phyloP scores from a whole-genome alignment of 1,140 invertebrate genomes.

The Drosophila eugracilis region DNA sequence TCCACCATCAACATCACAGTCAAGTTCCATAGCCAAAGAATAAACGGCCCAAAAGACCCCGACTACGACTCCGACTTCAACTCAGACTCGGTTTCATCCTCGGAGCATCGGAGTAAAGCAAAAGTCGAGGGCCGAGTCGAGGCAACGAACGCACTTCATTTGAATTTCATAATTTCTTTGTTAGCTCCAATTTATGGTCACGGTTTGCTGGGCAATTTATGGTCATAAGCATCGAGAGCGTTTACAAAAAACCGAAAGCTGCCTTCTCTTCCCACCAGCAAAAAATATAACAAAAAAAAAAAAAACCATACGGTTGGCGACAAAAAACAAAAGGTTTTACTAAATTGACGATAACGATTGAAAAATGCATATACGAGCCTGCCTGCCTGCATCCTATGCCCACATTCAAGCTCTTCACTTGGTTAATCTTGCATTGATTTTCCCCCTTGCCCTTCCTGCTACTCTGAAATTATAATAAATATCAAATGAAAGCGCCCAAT shows the following conservation, averaged over 20 bases:
- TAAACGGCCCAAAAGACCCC: neutral
- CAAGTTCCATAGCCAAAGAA: constrained; percentile 3
- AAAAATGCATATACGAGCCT: constrained; percentile 59
- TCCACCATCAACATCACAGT: too few species aligned
- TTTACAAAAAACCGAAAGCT: constrained; percentile 58
- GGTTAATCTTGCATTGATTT: constrained; percentile 50
- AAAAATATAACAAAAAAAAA: neutral
- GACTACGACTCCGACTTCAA: neutral
- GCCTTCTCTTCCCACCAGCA: constrained; percentile 22
- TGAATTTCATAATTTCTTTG: constrained; percentile 84
- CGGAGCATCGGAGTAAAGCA: constrained; percentile 6
- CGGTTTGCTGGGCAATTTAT: constrained; percentile 82
- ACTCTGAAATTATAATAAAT: constrained; percentile 55
- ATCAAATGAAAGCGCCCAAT: constrained; percentile 44
- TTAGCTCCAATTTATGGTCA: constrained; percentile 84
- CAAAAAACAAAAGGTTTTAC: constrained; percentile 69
- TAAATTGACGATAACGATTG: constrained; percentile 81
- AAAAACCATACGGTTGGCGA: constrained; percentile 31
- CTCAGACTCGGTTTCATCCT: constrained; percentile 40
- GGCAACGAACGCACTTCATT: constrained; percentile 77
- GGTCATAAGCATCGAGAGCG: constrained; percentile 76
- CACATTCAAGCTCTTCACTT: constrained; percentile 29
- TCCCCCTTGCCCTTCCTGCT: too few species aligned
- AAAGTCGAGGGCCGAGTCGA: constrained; percentile 13
- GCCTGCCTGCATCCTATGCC: constrained; percentile 26